A percentile compares a stretch with the other conserved stretches of the same genome.
Conservation (phyloP, 2,797 vertebrate genomes). For the Champsocephalus esox region DNA sequence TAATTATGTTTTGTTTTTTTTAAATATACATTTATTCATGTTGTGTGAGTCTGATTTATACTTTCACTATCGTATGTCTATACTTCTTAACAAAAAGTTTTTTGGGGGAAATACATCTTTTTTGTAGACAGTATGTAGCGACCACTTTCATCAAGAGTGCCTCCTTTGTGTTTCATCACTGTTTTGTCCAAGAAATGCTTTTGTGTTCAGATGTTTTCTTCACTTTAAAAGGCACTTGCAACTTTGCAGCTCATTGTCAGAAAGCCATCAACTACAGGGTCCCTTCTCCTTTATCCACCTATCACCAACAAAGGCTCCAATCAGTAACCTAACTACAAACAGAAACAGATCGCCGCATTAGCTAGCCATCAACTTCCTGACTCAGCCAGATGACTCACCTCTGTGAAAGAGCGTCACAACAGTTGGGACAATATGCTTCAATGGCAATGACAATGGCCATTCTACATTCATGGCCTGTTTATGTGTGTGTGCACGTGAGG, state of each 20-base stretch:
- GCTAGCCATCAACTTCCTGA: conserved; percentile 52
- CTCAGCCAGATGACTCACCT: conserved; percentile 73
- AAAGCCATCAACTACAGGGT: not conserved
- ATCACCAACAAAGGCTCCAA: conserved; percentile 37
- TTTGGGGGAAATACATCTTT: not conserved
- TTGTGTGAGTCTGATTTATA: not conserved
- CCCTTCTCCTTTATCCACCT: conserved; percentile 3
- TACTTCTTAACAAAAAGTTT: not conserved
- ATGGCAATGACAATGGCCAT: conserved; percentile 82
- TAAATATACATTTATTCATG: not conserved
- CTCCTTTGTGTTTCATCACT: not conserved
- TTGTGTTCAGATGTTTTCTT: not conserved
- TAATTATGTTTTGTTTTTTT: not conserved
- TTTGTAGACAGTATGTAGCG: not conserved
- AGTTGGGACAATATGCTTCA: conserved; percentile 56
- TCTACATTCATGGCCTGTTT: conserved; percentile 77
- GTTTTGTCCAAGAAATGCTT: not conserved
- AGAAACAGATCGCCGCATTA: conserved; percentile 40
- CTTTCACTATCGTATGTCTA: not conserved
- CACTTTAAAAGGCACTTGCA: conserved; percentile 18
- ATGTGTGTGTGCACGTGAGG: conserved; percentile 54
- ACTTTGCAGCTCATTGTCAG: conserved; percentile 3
- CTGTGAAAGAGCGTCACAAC: conserved; percentile 63
- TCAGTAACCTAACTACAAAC: conserved; percentile 42
- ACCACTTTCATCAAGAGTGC: not conserved